Percentiles rank a stretch among this genome's conserved stretches.
Conservation (phyloP, 2,888 invertebrate species). For the Cephus pygmeus region DNA sequence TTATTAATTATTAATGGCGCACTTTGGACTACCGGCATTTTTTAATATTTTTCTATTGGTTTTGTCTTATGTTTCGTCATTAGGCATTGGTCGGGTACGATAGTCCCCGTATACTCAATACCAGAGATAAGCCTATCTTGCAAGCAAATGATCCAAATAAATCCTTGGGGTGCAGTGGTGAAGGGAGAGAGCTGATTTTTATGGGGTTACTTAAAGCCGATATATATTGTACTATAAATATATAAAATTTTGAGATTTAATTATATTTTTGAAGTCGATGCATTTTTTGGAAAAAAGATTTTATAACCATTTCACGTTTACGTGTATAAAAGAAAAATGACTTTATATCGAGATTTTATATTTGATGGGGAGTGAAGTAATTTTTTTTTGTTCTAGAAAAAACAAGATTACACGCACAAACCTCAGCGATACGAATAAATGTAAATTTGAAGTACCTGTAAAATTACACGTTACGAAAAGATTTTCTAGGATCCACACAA, state of each 20-base stretch:
- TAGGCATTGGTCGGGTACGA: background rate
- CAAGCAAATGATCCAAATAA: background rate
- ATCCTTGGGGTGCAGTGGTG: background rate
- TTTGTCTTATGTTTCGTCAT: conserved; percentile 17
- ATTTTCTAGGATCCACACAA: background rate
- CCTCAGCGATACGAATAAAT: background rate
- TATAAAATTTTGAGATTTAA: background rate
- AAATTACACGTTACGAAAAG: conserved; percentile 2
- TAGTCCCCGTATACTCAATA: background rate
- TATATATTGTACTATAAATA: background rate
- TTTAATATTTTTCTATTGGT: conserved; percentile 14
- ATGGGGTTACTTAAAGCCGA: background rate
- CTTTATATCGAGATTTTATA: background rate
- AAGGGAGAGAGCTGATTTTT: background rate
- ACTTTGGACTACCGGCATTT: conserved; percentile 7
- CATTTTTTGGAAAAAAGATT: background rate
- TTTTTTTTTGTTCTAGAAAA: background rate
- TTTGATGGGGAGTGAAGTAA: background rate
- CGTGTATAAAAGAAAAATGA: background rate
- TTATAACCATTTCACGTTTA: background rate
- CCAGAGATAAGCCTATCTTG: background rate
- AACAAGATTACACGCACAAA: background rate
- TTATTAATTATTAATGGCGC: conserved; percentile 18
- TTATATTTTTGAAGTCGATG: background rate
- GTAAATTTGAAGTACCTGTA: conserved; percentile 1